Conservation (phyloP, 2,113 vertebrate genomes). For the Zingel zingel region DNA sequence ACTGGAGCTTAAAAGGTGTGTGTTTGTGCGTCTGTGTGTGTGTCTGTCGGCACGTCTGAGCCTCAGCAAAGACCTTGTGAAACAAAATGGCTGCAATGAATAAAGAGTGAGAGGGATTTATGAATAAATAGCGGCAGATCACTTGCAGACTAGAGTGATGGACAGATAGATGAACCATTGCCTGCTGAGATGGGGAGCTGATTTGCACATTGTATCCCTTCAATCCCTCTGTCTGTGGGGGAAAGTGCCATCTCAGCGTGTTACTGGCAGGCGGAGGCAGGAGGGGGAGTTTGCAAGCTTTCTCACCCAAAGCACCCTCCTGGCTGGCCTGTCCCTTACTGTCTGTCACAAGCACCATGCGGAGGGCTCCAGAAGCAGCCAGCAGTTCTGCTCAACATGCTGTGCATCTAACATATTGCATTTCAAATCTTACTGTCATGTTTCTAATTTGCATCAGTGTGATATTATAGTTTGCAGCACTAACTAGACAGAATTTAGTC, state of each 20-base stretch:
- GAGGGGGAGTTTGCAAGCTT: conserved; percentile 35
- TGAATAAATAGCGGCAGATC: conserved; percentile 75
- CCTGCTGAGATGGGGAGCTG: conserved; percentile 74
- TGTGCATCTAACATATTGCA: conserved; percentile 9
- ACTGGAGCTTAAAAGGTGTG: conserved; percentile 47
- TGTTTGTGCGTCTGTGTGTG: not conserved
- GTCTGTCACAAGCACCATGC: conserved; percentile 58
- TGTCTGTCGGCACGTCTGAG: conserved; percentile 30
- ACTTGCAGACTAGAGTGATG: conserved; percentile 69
- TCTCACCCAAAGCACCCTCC: conserved; percentile 59
- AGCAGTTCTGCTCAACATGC: conserved; percentile 30
- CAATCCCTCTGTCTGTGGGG: conserved; percentile 71
- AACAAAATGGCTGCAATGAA: conserved; percentile 77
- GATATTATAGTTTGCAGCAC: conserved; percentile 2
- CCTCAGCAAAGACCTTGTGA: conserved; percentile 63
- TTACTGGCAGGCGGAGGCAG: conserved; percentile 59
- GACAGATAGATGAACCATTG: conserved; percentile 78
- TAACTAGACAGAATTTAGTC: not conserved
- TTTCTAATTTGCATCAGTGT: conserved; percentile 18
- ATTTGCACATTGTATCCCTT: conserved; percentile 82
- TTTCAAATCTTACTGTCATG: conserved; percentile 31
- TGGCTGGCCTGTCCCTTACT: conserved; percentile 56
- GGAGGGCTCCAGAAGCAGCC: conserved; percentile 23
- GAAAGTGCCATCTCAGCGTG: conserved; percentile 77
- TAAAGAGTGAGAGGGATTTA: conserved; percentile 72